Evolutionary conservation across 2,113 vertebrate species (phyloP).

Genomic region (Chloropsis hardwickii): DNA sequence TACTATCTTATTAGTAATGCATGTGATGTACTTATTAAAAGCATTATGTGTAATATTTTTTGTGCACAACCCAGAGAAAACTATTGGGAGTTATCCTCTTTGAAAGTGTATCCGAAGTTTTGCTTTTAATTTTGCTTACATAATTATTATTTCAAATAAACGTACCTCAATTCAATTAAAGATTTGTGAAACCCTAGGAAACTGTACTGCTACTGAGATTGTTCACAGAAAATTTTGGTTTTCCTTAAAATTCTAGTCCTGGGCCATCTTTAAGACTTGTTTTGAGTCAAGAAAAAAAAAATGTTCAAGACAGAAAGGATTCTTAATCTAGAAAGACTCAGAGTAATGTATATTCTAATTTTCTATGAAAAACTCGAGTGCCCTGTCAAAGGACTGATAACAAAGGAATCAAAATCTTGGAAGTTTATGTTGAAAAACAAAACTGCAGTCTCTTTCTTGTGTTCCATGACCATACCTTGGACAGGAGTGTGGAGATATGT

Average conservation of each 20-base stretch:
- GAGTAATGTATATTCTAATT: not conserved
- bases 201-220: not conserved
- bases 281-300: not conserved
- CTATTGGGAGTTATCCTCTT: rapidly evolving
- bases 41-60: not conserved
- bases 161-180: not conserved
- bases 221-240: not conserved
- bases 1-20: not conserved
- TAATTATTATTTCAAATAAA: not conserved
- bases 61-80: not conserved
- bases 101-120: not conserved
- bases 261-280: not conserved
- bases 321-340: not conserved
- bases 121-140: not conserved
- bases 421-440: not conserved
- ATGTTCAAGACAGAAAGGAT: not conserved
- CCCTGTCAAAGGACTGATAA: not conserved
- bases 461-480: not conserved
- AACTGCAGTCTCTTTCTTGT: not conserved
- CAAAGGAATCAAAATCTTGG: not conserved
- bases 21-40: not conserved
- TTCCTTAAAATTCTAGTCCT: not conserved
- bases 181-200: not conserved
- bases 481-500: not conserved
- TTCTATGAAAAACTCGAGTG: not conserved